Evolutionary conservation across 2,888 invertebrate genomes (phyloP).

Genomic region (Isotomurus palustris): DNA sequence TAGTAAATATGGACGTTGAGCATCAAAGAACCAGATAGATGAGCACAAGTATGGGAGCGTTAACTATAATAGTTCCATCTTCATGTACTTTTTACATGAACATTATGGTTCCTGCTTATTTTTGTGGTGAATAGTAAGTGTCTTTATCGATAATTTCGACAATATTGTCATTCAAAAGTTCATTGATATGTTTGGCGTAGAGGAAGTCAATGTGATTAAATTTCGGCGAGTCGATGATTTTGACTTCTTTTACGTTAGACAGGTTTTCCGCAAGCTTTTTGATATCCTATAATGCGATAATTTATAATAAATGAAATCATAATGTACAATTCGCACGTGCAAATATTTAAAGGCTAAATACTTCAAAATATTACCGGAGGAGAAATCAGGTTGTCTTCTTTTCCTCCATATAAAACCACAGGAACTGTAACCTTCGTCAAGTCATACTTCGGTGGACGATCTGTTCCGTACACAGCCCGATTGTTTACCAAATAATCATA

Average conservation of each 20-base stretch:
- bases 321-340: background rate
- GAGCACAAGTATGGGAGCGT: too few relatives aligned
- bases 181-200: background rate
- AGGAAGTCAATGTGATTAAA: conserved; percentile 11
- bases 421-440: background rate
- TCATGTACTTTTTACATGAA: too few relatives aligned
- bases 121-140: too few relatives aligned
- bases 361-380: background rate
- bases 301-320: background rate
- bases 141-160: background rate
- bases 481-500: conserved; percentile 7
- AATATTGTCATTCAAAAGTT: conserved; percentile 1
- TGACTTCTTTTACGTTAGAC: conserved; percentile 3
- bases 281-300: background rate
- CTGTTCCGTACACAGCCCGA: background rate
- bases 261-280: background rate
- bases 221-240: background rate
- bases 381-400: background rate
- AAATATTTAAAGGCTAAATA: background rate
- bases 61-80: too few relatives aligned
- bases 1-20: too few relatives aligned
- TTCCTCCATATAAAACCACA: background rate
- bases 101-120: too few relatives aligned
- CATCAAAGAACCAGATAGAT: too few relatives aligned
- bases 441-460: background rate